phyloP scores from a whole-genome alignment of 2,888 invertebrate species.

The Tipula unca region DNA sequence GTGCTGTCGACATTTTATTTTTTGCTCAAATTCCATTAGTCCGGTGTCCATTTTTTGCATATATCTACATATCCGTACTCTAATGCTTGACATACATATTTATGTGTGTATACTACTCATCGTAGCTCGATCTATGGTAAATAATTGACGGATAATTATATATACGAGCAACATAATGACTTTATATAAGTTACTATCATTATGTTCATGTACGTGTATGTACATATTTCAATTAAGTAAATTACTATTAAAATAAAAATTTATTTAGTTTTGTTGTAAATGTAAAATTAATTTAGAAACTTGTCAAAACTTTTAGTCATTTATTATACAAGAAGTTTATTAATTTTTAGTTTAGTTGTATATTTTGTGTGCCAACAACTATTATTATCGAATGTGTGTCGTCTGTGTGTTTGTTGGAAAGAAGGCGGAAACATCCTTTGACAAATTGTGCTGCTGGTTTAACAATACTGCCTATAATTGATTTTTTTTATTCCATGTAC shows the following conservation, averaged over 20 bases:
- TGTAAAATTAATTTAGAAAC: background rate
- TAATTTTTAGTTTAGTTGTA: background rate
- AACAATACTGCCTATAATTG: background rate
- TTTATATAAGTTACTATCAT: background rate
- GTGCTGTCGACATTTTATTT: background rate
- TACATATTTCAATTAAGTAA: background rate
- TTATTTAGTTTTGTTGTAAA: background rate
- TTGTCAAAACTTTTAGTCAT: background rate
- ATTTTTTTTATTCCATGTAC: background rate
- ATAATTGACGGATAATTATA: background rate
- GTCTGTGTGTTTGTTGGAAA: background rate
- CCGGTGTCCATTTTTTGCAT: background rate
- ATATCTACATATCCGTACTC: background rate
- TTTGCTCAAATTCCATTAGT: background rate
- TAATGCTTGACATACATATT: background rate
- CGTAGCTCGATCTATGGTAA: background rate
- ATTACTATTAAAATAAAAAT: background rate
- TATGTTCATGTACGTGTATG: too few relatives aligned
- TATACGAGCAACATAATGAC: background rate
- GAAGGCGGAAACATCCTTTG: background rate
- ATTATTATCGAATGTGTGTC: background rate
- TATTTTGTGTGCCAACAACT: background rate
- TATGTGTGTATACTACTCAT: background rate
- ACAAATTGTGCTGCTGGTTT: background rate
- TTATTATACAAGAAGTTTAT: background rate